These are phyloP conservation scores for Stenodema calcarata DNA, from an alignment of 2,888 invertebrate species.

Conservation along the genomic window DNA sequence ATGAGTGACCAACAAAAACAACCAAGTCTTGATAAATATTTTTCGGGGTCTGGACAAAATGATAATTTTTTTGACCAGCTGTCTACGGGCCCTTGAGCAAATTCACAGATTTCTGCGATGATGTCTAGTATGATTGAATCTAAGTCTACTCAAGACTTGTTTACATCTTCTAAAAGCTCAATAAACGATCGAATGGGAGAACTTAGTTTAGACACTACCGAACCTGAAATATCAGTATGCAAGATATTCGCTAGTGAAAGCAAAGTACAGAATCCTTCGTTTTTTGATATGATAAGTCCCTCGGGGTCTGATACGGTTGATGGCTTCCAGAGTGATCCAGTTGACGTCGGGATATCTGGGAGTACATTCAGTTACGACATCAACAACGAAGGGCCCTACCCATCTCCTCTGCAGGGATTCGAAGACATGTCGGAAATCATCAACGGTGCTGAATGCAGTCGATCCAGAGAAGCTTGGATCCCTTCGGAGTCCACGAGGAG, in stretches of 20 bases:
- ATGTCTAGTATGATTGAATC: conserved; percentile 58
- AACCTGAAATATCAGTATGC: conserved; percentile 61
- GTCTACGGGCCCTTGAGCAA: conserved; percentile 53
- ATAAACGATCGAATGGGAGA: background rate
- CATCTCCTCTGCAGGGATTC: conserved; percentile 53
- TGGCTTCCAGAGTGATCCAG: background rate
- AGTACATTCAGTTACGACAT: conserved; percentile 49
- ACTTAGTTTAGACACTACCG: conserved; percentile 45
- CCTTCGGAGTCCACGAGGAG: conserved; percentile 78
- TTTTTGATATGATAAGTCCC: conserved; percentile 63
- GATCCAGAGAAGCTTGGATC: conserved; percentile 77
- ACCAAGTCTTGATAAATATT: conserved; percentile 36
- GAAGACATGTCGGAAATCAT: conserved; percentile 57
- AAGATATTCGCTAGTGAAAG: conserved; percentile 63
- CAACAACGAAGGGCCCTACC: conserved; percentile 55
- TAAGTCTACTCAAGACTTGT: conserved; percentile 57
- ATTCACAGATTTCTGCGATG: conserved; percentile 56
- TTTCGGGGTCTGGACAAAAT: background rate
- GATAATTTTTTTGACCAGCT: conserved; percentile 59
- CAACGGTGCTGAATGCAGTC: conserved; percentile 58
- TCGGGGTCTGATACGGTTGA: conserved; percentile 33
- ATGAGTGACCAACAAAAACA: conserved; percentile 7
- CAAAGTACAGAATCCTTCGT: conserved; percentile 61
- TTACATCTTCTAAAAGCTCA: conserved; percentile 34
- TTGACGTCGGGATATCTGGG: conserved; percentile 52